Evolutionary conservation across 2,797 vertebrate species (phyloP).

Genomic region (Sphaeramia orbicularis): DNA sequence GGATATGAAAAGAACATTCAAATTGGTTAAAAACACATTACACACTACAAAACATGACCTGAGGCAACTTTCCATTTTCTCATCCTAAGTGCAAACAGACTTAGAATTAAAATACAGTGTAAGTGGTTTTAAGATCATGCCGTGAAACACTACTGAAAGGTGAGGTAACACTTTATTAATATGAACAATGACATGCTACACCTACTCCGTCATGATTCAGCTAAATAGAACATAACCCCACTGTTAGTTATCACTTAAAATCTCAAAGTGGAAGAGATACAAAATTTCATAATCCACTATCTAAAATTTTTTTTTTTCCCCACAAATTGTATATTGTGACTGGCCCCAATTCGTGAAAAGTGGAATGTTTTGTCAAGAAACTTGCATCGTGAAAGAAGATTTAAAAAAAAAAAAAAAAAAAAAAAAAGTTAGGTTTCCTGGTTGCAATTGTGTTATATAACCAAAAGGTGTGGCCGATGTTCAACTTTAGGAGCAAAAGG

Average conservation of each 20-base stretch:
- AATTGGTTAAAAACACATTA: slow-evolving; percentile 1
- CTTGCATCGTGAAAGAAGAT: neutral
- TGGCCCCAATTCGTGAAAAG: neutral
- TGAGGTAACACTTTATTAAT: slow-evolving; percentile 6
- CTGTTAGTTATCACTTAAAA: too few species aligned
- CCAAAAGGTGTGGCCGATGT: neutral
- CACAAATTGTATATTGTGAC: neutral
- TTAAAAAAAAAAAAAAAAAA: too few species aligned
- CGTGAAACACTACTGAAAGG: slow-evolving; percentile 1
- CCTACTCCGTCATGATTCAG: neutral
- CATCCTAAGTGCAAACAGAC: neutral
- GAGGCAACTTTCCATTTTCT: neutral
- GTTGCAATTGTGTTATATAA: neutral
- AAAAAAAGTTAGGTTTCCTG: too few species aligned
- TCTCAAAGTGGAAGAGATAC: neutral
- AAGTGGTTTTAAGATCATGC: too few species aligned
- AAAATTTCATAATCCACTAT: neutral
- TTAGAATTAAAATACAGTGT: too few species aligned
- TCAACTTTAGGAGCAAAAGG: neutral
- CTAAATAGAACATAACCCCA: too few species aligned
- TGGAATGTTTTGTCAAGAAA: too few species aligned
- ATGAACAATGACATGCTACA: neutral
- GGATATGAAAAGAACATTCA: slow-evolving; percentile 2
- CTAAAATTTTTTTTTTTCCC: neutral
- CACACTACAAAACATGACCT: neutral